Base-by-base conservation (phyloP, 2,888 invertebrate genomes). In the Panorpa germanica region DNA sequence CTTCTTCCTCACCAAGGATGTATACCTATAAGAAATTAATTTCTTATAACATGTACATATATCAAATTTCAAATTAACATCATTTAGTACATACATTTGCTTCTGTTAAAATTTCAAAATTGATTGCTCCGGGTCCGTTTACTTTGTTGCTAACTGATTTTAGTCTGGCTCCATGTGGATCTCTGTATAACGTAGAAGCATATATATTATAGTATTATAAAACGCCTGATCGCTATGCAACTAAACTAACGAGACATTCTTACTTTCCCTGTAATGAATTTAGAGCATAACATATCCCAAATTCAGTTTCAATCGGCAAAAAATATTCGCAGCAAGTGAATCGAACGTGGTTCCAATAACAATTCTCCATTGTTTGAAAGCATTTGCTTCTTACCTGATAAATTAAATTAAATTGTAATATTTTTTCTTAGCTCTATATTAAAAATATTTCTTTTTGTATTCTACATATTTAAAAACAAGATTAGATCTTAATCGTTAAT, bases 301-400 rank as follows among this genome's bases (percentile, higher is more conserved):
- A 45, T 44, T 75, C 75, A 0, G 74, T 72, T 37, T 71, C 64
- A 49, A 75, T 56, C 9, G 59, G 58, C 30, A 57, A 54, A 39
- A 76, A 76, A 45, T 66, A 67, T 28, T 56, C 49, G 43, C 75
- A 76, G 41, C 75, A 76, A 22, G 67, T 60, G 39, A 75, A 74
- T 3, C 47, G 43, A 12, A 50, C 42, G 2, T 55, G 54, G 41
- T 71, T 71, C 74, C 74, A 70, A 15, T 55, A 53, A 40, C 75
- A 76, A 32, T 57, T 57, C 3, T 51, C 43, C 28, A 75, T 49
- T 0, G 64, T 59, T 22, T 66, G 57, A 9, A 50, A 42, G 38
- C 75, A 75, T 22, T 50, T 52, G 40, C 66, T 68, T 16, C 71
- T 54, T 2, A 65, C 57, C 65, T 65, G 34, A 10, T n/a, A n/a